Conservation (phyloP, 2,113 vertebrate genomes). For the Gorsachius goisagi region DNA sequence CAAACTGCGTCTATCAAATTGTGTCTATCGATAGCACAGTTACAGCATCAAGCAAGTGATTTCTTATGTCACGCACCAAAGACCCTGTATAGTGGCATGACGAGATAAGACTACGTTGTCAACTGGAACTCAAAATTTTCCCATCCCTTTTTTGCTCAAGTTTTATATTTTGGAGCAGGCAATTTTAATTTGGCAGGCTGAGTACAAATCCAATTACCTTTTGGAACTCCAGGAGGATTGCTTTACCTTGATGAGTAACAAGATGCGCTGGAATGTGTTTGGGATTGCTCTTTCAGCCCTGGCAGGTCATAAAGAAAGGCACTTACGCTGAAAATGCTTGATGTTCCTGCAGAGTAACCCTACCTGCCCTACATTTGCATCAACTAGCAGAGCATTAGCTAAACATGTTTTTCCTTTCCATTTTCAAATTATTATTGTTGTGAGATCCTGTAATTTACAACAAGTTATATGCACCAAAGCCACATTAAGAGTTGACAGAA, state of each 20-base stretch:
- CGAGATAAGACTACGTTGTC: neutral
- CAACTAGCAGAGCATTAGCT: neutral
- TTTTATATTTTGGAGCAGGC: conserved; percentile 55
- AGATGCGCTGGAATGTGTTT: conserved; percentile 31
- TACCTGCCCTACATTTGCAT: neutral
- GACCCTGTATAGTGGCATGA: neutral
- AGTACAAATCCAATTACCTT: conserved; percentile 53
- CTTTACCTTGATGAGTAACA: conserved; percentile 27
- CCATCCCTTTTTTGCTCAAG: neutral
- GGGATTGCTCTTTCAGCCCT: neutral
- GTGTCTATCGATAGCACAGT: neutral
- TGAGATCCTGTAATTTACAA: neutral
- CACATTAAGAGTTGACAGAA: neutral
- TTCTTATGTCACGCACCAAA: neutral
- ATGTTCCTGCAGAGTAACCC: conserved; percentile 38
- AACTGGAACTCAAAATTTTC: conserved; percentile 25
- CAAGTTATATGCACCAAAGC: neutral
- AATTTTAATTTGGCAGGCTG: conserved; percentile 68
- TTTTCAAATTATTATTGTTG: neutral
- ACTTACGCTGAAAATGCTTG: neutral
- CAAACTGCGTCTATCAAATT: neutral
- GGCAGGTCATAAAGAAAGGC: conserved; percentile 14
- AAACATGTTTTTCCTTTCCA: neutral
- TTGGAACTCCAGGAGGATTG: conserved; percentile 46
- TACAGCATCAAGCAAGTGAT: neutral